Evolutionary conservation across 1,140 invertebrate genomes (phyloP).

Genomic region (Drosophila albomicans): DNA sequence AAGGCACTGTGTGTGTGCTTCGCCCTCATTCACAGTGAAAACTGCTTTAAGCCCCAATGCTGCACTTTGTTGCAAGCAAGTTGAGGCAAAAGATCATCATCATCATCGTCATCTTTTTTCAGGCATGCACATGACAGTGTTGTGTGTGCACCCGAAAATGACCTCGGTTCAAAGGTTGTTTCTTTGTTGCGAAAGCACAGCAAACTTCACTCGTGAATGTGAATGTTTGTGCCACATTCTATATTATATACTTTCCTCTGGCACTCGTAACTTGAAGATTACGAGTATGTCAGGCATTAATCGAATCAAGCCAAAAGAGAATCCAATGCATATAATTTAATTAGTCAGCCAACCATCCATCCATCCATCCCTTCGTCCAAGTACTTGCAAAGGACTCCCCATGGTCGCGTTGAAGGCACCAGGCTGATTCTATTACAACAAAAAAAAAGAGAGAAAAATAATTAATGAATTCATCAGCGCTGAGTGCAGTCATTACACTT

Average conservation of each 20-base stretch:
- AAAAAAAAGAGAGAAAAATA: conserved; percentile 49
- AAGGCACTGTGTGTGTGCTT: conserved; percentile 63
- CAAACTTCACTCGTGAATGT: background rate
- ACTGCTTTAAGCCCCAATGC: background rate
- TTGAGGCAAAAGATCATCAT: no score
- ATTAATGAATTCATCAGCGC: conserved; percentile 77
- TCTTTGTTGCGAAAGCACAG: background rate
- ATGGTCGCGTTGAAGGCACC: background rate
- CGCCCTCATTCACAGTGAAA: conserved; percentile 27
- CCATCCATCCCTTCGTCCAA: background rate
- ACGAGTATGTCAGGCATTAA: conserved; percentile 47
- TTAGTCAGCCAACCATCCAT: conserved; percentile 54
- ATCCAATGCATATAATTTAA: conserved; percentile 58
- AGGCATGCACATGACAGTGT: conserved; percentile 28
- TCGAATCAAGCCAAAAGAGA: conserved; percentile 45
- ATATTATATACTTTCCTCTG: no score
- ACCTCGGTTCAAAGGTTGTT: conserved; percentile 33
- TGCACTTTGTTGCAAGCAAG: no score
- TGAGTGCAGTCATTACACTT: conserved; percentile 74
- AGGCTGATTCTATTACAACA: conserved; percentile 49
- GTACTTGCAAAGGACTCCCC: conserved; percentile 5
- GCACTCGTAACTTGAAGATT: conserved; percentile 54
- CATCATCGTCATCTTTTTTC: background rate
- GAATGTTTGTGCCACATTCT: background rate
- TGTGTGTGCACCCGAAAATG: conserved; percentile 4